Conservation (phyloP, 2,888 invertebrate species). For the Thumatha senex region DNA sequence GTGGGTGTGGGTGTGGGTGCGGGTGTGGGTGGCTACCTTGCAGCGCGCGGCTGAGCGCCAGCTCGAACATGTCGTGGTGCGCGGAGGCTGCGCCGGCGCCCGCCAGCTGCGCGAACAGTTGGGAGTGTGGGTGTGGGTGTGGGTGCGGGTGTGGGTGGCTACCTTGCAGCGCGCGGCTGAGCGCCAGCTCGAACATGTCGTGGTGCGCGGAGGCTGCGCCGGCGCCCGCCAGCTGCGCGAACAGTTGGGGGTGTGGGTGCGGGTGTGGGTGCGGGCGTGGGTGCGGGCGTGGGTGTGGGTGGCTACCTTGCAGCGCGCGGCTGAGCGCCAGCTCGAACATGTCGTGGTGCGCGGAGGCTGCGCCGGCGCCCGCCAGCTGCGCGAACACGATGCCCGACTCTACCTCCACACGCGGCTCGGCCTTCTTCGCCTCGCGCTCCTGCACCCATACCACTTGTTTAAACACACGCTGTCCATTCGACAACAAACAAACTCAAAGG, state of each 20-base stretch:
- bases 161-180: slow-evolving; percentile 94
- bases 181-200: slow-evolving; percentile 97
- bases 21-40: slow-evolving; percentile 84
- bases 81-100: slow-evolving; percentile 46
- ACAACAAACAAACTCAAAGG: too few species aligned
- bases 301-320: slow-evolving; percentile 92
- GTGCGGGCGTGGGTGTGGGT: too few species aligned
- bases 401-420: slow-evolving; percentile 51
- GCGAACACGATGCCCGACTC: slow-evolving; percentile 72
- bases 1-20: too few species aligned
- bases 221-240: slow-evolving; percentile 63
- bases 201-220: slow-evolving; percentile 56
- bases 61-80: slow-evolving; percentile 94
- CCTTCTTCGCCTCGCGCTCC: slow-evolving; percentile 42
- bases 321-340: slow-evolving; percentile 97
- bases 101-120: too few species aligned
- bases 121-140: too few species aligned
- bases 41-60: slow-evolving; percentile 94
- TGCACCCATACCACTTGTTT: slow-evolving; percentile 8
- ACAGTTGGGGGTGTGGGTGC: slow-evolving; percentile 46
- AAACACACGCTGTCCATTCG: too few species aligned
- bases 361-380: slow-evolving; percentile 57
- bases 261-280: too few species aligned
- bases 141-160: too few species aligned
- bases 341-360: slow-evolving; percentile 79